These are phyloP conservation scores for Clusia tigrina DNA, from an alignment of 2,888 invertebrate genomes.

Conservation along the genomic window DNA sequence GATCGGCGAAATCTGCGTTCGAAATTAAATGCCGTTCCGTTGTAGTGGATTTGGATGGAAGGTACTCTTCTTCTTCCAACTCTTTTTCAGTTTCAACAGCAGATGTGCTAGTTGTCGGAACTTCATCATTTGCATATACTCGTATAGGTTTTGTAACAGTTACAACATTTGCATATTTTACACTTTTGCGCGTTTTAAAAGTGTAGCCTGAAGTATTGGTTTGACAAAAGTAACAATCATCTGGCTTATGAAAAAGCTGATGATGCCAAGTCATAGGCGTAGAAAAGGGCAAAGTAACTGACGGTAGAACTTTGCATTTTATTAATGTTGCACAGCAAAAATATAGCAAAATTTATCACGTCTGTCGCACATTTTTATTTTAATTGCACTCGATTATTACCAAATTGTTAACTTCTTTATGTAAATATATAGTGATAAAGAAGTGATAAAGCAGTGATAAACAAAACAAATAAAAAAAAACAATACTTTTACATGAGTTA, in stretches of 20 bases:
- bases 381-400: too few relatives aligned
- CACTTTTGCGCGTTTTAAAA: constrained; percentile 8
- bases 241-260: neutral
- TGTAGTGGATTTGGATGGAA: neutral
- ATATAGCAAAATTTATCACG: too few relatives aligned
- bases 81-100: neutral
- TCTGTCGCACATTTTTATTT: too few relatives aligned
- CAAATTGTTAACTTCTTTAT: too few relatives aligned
- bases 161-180: neutral
- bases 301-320: too few relatives aligned
- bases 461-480: too few relatives aligned
- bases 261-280: neutral
- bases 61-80: neutral
- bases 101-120: neutral
- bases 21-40: constrained; percentile 14
- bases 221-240: neutral
- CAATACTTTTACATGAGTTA: too few relatives aligned
- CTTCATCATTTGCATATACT: neutral
- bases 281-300: neutral
- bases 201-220: neutral
- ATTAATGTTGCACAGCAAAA: too few relatives aligned
- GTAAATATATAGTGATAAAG: too few relatives aligned
- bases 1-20: constrained; percentile 12
- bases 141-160: neutral
- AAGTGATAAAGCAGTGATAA: too few relatives aligned